Conservation (phyloP, 2,113 vertebrate genomes). For the Callipepla squamata region DNA sequence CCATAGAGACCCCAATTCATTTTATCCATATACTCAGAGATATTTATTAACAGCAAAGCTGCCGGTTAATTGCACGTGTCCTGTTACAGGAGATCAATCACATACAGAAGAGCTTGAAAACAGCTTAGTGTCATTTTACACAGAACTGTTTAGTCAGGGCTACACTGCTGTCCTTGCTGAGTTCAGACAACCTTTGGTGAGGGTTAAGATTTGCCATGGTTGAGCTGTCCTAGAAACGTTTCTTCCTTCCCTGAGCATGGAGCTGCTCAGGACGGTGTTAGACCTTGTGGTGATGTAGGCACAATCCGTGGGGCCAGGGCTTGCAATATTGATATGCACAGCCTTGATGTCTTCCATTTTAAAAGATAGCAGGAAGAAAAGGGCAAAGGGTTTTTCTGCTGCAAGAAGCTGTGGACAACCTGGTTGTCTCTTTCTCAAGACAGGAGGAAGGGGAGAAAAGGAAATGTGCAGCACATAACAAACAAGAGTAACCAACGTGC, state of each 20-base stretch:
- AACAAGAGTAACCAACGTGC: neutral
- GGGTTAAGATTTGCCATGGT: neutral
- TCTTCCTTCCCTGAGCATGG: neutral
- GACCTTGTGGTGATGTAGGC: accelerated
- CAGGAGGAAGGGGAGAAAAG: neutral
- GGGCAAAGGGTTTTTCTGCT: neutral
- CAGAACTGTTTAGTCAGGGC: conserved; percentile 18
- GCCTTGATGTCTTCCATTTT: neutral
- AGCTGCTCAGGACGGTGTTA: neutral
- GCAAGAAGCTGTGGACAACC: neutral
- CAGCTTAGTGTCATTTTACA: conserved; percentile 34
- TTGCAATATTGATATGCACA: neutral
- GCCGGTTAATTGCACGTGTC: conserved; percentile 76
- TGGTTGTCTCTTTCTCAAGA: neutral
- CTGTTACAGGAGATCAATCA: conserved; percentile 69
- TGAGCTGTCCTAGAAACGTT: neutral
- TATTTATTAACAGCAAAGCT: conserved; percentile 78
- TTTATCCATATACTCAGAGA: conserved; percentile 54
- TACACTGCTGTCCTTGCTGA: neutral
- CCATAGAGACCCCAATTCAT: conserved; percentile 67
- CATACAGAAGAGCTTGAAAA: conserved; percentile 34
- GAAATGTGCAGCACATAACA: neutral
- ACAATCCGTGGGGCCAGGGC: neutral
- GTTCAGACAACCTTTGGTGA: neutral
- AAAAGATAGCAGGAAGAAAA: neutral